Evolutionary conservation across 2,888 invertebrate genomes (phyloP), one percentile per base, ranked within the genome.

Genomic region (Baronia brevicornis): DNA sequence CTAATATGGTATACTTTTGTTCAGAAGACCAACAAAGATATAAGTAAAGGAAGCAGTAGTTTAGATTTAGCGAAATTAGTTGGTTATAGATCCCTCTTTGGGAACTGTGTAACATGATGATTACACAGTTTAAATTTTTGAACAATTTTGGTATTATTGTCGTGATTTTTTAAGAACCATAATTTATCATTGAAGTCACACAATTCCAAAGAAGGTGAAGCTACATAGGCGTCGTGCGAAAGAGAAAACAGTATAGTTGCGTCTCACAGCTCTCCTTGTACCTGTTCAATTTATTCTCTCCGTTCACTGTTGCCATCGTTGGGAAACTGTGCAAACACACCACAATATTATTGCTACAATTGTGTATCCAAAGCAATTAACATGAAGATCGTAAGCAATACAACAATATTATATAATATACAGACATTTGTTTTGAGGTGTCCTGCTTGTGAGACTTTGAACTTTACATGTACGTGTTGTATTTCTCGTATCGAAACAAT

Each of bases 221-320:
- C 36, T 46, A 46, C 40, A 43, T 59, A 62, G 60, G 54, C 54
- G 53, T 66, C 61, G 63, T 54, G 59, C 56, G 44, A 47, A 54
- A 66, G 66, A 55, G 56, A 55, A 60, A 59, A 57, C 53, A 52
- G 55, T 51, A 54, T 52, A n/a, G 51, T 34, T 43, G 41, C 43
- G 55, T 91, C 91, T 46, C 93, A 92, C 78, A 93, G n/a, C n/a
- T n/a, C n/a, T n/a, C n/a, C 28, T 91, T 68, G 61, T 84, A 85
- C 85, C 85, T 85, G 84, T 84, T 84, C 56, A 85, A 80, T 52
- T 80, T 85, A 84, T 84, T 79, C 62, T 84, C 84, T 59, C 84
- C 84, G 59, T 84, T 84, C 65, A 84, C 55, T 47, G 80, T 64
- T 68, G 82, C 85, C 78, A 71, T 68, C 55, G 78, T 64, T 54